Conservation (phyloP, 2,113 vertebrate genomes). For the Pionites leucogaster region DNA sequence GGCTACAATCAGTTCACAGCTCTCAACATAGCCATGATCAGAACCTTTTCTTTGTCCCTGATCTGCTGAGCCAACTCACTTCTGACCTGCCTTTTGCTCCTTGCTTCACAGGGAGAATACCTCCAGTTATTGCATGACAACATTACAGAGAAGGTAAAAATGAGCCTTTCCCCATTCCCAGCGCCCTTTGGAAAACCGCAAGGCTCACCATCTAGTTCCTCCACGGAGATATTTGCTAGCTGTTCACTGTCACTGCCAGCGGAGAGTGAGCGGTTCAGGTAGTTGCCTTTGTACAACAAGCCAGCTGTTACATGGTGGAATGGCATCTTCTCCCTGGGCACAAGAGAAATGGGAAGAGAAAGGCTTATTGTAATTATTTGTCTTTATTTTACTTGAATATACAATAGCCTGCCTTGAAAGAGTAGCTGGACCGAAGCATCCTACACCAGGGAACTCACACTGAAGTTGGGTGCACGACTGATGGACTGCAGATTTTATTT, state of each 20-base stretch:
- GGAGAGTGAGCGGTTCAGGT: constrained; percentile 92
- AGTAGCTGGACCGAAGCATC: not conserved
- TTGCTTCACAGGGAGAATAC: not conserved
- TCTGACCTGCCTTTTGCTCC: not conserved
- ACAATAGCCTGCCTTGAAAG: not conserved
- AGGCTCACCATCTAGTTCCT: constrained; percentile 93
- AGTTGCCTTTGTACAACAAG: constrained; percentile 97
- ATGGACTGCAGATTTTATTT: not conserved
- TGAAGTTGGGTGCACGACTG: not conserved
- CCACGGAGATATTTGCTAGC: constrained; percentile 93
- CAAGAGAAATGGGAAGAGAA: not conserved
- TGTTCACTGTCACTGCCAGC: constrained; percentile 93
- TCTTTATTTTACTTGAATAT: not conserved
- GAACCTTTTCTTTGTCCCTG: not conserved
- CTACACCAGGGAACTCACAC: accelerated
- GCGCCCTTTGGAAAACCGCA: not conserved
- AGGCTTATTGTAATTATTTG: not conserved
- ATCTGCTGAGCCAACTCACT: not conserved
- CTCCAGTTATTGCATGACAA: accelerated
- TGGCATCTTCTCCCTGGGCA: constrained; percentile 95
- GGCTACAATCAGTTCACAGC: not conserved
- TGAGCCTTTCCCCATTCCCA: accelerated
- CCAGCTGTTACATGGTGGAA: constrained; percentile 98
- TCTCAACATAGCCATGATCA: not conserved
- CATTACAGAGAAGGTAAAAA: not conserved